A percentile compares a stretch with the other conserved stretches of the same genome.
Evolutionary conservation across 2,113 vertebrate genomes (phyloP).

Genomic region (Neomonachus schauinslandi): DNA sequence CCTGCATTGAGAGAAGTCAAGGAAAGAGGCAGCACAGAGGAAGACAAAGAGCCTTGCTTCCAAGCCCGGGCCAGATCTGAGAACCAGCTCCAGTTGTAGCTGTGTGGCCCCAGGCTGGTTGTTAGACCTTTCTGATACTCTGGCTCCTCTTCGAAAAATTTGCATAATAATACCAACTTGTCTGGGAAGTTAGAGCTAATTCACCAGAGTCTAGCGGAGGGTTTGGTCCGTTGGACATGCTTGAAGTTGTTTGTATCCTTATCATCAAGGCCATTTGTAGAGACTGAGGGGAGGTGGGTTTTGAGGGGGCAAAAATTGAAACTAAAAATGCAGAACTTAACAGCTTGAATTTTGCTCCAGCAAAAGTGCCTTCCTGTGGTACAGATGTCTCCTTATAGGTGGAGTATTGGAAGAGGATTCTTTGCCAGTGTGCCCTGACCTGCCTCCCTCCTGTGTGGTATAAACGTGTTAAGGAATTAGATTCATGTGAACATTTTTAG

Average conservation of each 20-base stretch:
- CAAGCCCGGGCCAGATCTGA: too few species aligned
- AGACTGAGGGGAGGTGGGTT: too few species aligned
- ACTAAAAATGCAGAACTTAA: not conserved
- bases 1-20: not conserved
- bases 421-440: not conserved
- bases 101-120: not conserved
- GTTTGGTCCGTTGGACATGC: too few species aligned
- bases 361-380: not conserved
- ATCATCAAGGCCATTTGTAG: not conserved
- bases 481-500: not conserved
- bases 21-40: accelerated
- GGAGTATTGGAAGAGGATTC: not conserved
- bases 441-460: not conserved
- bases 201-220: not conserved
- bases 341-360: not conserved
- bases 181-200: not conserved
- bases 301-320: not conserved
- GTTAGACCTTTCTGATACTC: not conserved
- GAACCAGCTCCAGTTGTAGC: not conserved
- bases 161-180: not conserved
- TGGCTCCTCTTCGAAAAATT: not conserved
- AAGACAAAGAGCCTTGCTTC: not conserved
- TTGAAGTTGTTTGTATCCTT: not conserved
- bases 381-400: not conserved
- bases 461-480: not conserved